Evolutionary conservation across 35 echinoderm and acorn worm genomes (phyloP).

Genomic region (Amphiura filiformis): DNA sequence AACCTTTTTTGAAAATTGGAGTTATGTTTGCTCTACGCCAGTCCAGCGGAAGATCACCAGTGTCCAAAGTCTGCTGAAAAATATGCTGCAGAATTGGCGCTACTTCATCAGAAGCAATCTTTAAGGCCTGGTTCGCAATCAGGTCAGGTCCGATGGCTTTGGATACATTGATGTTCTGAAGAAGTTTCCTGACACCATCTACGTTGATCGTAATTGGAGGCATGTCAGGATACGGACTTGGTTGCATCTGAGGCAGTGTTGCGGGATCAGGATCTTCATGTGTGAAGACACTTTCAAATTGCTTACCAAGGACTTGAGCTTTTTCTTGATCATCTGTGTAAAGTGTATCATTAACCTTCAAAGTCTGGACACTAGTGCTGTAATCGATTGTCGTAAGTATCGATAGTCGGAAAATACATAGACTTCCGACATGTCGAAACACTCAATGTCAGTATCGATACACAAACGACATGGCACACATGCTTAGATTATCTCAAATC

Average conservation of each 20-base stretch:
- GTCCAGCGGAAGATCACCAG: slow-evolving; percentile 29
- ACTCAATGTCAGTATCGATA: too few relatives aligned
- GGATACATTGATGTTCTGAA: not conserved
- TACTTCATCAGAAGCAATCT: slow-evolving; percentile 43
- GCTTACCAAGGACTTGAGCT: not conserved
- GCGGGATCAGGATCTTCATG: not conserved
- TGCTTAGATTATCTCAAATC: too few relatives aligned
- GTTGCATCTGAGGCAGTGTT: not conserved
- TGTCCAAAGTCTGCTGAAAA: slow-evolving; percentile 27
- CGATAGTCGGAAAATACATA: too few relatives aligned
- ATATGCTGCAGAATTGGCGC: slow-evolving; percentile 10
- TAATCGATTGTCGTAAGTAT: too few relatives aligned
- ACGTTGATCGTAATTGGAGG: not conserved
- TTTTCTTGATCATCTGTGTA: slow-evolving; percentile 8
- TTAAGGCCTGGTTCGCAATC: slow-evolving; percentile 22
- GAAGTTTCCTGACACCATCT: slow-evolving; percentile 6
- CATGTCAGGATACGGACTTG: not conserved
- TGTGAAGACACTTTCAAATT: slow-evolving; percentile 17
- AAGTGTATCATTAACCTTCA: slow-evolving; percentile 11
- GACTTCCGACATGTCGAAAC: too few relatives aligned
- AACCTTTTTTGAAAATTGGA: slow-evolving; percentile 56
- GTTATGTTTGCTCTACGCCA: slow-evolving; percentile 46
- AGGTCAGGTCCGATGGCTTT: slow-evolving; percentile 44
- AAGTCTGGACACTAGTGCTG: too few relatives aligned
- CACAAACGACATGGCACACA: too few relatives aligned